Evolutionary conservation across 2,888 invertebrate genomes (phyloP), one percentile per base, ranked within the genome.

Genomic region (Drosophila quinaria): DNA sequence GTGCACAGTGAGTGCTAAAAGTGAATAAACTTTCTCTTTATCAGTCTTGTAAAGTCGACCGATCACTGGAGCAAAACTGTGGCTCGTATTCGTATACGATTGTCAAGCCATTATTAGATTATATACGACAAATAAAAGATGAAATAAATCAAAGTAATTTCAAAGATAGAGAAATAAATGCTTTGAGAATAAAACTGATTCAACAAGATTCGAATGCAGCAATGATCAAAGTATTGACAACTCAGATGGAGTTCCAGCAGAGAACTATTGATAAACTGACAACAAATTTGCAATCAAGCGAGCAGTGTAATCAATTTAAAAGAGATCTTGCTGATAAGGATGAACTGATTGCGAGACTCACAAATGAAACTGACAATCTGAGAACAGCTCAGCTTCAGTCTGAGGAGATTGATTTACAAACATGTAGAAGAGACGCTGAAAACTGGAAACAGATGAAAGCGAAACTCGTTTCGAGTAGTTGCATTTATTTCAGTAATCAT

Each of bases 221-320:
- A 1, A 54, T 15, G 13, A 41, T 11, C 41, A 29, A 31, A 6
- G 54, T 13, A 8, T 31, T 41, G 4, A 15, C 3, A 54, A 6
- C 4, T 29, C 54, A 54, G 15, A 54, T 54, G 1, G 41, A 4
- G 4, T 17, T 41, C 13, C 54, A 41, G 9, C 41, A 54, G 41
- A 9, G 9, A 25, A 54, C 29, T 31, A 54, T 54, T 13, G 13
- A 54, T 13, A 17, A 29, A 17, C n/a, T 52, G 8, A 54, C 17
- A 11, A 5, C 15, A 3, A 15, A 11, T 29, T 15, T 17, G 13
- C 11, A 1, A 5, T 25, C 10, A 52, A 25, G 10, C 3, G 39
- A 25, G 1, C 39, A 52, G 15, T 41, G 52, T 15, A 29, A 54
- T 10, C 29, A 41, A 17, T 17, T 8, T 6, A 29, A 41, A 41